Conservation (phyloP, 2,113 vertebrate species). For the Etia nguti region DNA sequence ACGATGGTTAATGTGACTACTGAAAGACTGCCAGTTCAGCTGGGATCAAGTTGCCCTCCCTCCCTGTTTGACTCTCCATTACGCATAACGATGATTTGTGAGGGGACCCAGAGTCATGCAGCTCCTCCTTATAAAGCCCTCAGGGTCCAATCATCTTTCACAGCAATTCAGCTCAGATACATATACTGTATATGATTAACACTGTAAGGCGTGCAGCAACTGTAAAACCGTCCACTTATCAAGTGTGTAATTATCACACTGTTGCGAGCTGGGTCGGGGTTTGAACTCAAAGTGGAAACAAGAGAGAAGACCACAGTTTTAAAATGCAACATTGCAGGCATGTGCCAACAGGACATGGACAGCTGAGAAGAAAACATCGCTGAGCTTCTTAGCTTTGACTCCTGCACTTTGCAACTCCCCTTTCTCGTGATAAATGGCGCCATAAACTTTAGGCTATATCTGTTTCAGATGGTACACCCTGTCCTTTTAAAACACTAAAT, state of each 20-base stretch:
- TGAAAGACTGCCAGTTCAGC: neutral
- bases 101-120: conserved; percentile 7
- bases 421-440: neutral
- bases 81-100: conserved; percentile 33
- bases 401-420: neutral
- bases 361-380: conserved; percentile 32
- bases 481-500: neutral
- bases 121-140: conserved; percentile 33
- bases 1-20: neutral
- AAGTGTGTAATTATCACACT: neutral
- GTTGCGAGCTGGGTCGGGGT: neutral
- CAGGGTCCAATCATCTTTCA: conserved; percentile 14
- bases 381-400: conserved; percentile 23
- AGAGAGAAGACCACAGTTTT: neutral
- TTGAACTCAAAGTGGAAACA: neutral
- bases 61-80: conserved; percentile 36
- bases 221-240: neutral
- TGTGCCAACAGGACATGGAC: neutral
- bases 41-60: conserved; percentile 46
- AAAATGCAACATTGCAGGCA: conserved; percentile 2
- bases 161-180: neutral
- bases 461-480: neutral
- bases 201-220: neutral
- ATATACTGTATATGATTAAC: neutral
- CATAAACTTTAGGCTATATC: neutral